phyloP scores from a whole-genome alignment of 2,797 vertebrate genomes.

The Kryptopterus vitreolus region DNA sequence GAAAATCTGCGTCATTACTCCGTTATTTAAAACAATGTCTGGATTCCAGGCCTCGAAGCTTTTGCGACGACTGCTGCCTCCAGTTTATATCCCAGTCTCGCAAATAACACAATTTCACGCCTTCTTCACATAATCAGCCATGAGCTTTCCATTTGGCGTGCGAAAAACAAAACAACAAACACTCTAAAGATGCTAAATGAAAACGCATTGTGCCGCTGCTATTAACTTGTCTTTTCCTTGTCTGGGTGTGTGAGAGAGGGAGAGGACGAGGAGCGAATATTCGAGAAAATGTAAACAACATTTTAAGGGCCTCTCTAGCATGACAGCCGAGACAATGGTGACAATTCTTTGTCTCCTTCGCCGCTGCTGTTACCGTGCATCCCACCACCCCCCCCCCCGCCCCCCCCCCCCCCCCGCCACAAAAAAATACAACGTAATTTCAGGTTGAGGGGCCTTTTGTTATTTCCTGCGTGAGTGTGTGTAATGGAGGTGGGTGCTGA shows the following conservation, averaged over 20 bases:
- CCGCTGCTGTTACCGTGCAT: slow-evolving; percentile 74
- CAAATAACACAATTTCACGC: slow-evolving; percentile 75
- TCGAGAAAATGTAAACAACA: slow-evolving; percentile 73
- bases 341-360: slow-evolving; percentile 76
- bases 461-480: slow-evolving; percentile 74
- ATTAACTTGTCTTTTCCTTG: slow-evolving; percentile 65
- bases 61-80: slow-evolving; percentile 63
- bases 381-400: too few relatives aligned
- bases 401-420: too few relatives aligned
- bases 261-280: slow-evolving; percentile 57
- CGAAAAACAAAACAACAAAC: slow-evolving; percentile 59
- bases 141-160: slow-evolving; percentile 69
- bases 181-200: slow-evolving; percentile 72
- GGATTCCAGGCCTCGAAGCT: slow-evolving; percentile 57
- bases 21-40: slow-evolving; percentile 71
- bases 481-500: slow-evolving; percentile 75
- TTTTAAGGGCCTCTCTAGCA: slow-evolving; percentile 71
- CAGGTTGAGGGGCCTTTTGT: slow-evolving; percentile 78
- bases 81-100: slow-evolving; percentile 67
- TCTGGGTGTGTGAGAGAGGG: slow-evolving; percentile 24
- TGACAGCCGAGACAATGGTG: slow-evolving; percentile 58
- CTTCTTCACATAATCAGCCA: slow-evolving; percentile 69
- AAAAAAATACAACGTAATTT: slow-evolving; percentile 70
- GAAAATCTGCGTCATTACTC: slow-evolving; percentile 70
- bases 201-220: slow-evolving; percentile 62